Conservation (phyloP, 1,140 invertebrate species). For the Drosophila pectinifera region DNA sequence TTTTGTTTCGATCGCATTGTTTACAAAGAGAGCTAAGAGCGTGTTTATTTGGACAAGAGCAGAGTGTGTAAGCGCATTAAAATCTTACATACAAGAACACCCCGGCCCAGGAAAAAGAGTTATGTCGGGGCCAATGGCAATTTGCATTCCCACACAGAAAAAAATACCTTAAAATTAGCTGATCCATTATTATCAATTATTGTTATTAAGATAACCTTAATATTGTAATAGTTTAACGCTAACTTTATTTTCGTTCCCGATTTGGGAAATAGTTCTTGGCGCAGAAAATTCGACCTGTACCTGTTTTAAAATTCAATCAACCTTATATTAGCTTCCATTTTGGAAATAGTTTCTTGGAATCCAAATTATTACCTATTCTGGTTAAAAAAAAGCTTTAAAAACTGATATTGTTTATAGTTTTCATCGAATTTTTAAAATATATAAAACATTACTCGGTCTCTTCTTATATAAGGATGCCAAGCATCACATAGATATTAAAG, state of each 20-base stretch:
- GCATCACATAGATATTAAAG: no score
- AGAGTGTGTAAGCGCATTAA: constrained; percentile 70
- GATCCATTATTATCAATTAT: not conserved
- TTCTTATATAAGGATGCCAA: no score
- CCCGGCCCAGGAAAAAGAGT: no score
- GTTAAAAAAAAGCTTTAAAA: no score
- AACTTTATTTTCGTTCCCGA: not conserved
- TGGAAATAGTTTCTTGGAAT: not conserved
- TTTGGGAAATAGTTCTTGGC: not conserved
- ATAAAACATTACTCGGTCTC: no score
- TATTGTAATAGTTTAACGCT: not conserved
- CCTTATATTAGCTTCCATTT: not conserved
- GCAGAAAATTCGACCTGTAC: not conserved
- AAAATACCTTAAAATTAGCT: not conserved
- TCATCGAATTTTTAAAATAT: no score
- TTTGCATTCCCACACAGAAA: not conserved
- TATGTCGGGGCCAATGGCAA: not conserved
- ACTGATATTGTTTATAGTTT: no score
- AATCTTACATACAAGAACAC: constrained; percentile 18
- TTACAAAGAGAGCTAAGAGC: constrained; percentile 68
- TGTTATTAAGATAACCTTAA: not conserved
- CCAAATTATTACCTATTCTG: not conserved
- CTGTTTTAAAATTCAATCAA: not conserved
- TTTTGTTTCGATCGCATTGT: constrained; percentile 43
- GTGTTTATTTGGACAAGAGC: constrained; percentile 71